phyloP scores from a whole-genome alignment of 2,888 invertebrate species.

The Bimastos eiseni region DNA sequence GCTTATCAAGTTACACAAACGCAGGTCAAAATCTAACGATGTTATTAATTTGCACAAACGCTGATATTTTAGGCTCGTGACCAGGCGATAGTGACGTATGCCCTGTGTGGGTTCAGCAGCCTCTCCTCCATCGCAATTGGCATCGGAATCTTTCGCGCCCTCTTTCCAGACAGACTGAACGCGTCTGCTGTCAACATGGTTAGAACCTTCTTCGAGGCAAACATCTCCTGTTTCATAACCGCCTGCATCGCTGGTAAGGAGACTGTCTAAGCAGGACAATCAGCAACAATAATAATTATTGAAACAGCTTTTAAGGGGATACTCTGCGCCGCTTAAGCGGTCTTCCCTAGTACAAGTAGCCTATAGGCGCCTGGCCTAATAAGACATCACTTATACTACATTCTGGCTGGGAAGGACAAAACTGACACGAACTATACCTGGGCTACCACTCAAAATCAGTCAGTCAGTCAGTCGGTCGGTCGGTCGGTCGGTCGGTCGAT shows the following conservation, averaged over 20 bases:
- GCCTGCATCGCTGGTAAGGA: slow-evolving; percentile 44
- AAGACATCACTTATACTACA: too few species aligned
- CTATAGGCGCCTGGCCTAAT: too few species aligned
- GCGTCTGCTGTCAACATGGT: slow-evolving; percentile 41
- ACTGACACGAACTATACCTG: too few species aligned
- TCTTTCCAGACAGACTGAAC: slow-evolving; percentile 42
- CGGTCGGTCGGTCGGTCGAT: too few species aligned
- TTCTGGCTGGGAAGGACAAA: too few species aligned
- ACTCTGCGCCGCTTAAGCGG: too few species aligned
- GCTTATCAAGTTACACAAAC: too few species aligned
- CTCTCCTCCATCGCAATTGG: slow-evolving; percentile 46
- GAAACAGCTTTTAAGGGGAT: background rate
- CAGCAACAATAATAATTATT: background rate
- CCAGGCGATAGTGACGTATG: slow-evolving; percentile 44
- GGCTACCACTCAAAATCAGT: too few species aligned
- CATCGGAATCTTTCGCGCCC: slow-evolving; percentile 45
- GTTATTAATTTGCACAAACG: too few species aligned
- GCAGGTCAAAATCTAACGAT: too few species aligned
- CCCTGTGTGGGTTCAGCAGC: slow-evolving; percentile 46
- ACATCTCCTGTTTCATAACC: slow-evolving; percentile 46
- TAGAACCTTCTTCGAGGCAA: slow-evolving; percentile 44
- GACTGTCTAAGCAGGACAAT: too few species aligned
- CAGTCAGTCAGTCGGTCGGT: too few species aligned
- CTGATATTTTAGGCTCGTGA: slow-evolving; percentile 38
- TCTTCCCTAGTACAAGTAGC: background rate